Evolutionary conservation across 2,113 vertebrate species (phyloP), one percentile per base, ranked within the genome.

Genomic region (Xenotilapia leptura): DNA sequence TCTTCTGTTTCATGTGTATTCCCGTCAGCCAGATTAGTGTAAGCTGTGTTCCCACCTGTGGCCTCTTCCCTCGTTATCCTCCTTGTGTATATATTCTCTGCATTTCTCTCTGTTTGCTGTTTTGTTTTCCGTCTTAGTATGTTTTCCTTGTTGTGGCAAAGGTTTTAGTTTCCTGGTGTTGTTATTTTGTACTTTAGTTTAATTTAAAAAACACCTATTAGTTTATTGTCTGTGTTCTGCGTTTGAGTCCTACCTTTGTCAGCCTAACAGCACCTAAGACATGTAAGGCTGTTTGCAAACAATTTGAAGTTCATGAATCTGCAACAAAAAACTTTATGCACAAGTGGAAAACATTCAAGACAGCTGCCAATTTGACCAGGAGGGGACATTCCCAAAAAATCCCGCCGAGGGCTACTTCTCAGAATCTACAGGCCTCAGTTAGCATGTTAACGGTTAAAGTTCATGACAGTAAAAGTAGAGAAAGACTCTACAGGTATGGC

Each of bases 181-280:
- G 54, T 55, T 1, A 14, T 55, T 55, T 55, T 55, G 54, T 26
- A 55, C 54, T 55, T 55, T 55, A 55, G 12, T 55, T 55, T 14
- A 55, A 26, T 55, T 4, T 4, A 49, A 54, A 58, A 13, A 4
- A 13, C 4, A 15, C 13, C 26, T 9, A 9, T 58, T 0, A 60
- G 14, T 56, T 56, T 0, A 56, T 56, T 56, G 12, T 23, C 54
- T 28, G 12, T 56, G 0, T 56, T 56, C 12, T 0, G 13, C 2
- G 1, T 56, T 56, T 56, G 55, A 7, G 13, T 56, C 54, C 23
- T 28, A 28, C 55, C 23, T 56, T 28, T 56, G 23, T 56, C 54
- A 56, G 54, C 54, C 54, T 1, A 1, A 5, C 55, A 56, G 0
- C 55, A 28, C 26, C 55, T 15, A 23, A 23, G 55, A 58, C 23